Evolutionary conservation across 2,113 vertebrate genomes (phyloP), one percentile per base, ranked within the genome.

Genomic region (Protomyctophum bolini): DNA sequence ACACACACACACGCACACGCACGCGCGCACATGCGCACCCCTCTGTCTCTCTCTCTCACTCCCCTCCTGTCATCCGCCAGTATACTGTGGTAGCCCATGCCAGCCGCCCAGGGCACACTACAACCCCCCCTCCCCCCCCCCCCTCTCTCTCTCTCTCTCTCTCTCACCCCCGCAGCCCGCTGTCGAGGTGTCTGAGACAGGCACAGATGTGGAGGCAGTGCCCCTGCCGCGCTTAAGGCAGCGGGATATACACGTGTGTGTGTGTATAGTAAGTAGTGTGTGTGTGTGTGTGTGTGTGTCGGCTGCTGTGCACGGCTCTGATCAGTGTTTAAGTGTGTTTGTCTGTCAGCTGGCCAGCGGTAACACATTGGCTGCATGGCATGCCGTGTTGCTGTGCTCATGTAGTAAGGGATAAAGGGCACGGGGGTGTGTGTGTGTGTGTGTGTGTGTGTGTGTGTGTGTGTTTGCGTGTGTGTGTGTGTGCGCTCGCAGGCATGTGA

Each of bases 191-290:
- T 90, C 74, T 87, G 86, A 87, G 75, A 87, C 84, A 80, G 87
- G 84, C 89, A 90, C 91, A 91, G 89, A 90, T 91, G 89, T 91
- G 88, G 83, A 45, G 72, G 82, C 14, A 73, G 71, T 81, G 83
- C 70, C 85, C 33, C 84, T 67, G 80, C 66, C 68, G 89, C 71
- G 81, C 70, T 58, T 12, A 58, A 79, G 83, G 76, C 87, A 75
- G 83, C 68, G 66, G 86, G 90, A 79, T 66, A 79, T 66, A 75
- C 73, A 77, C 81, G 85, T 81, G 82, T 81, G 76, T 83, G 79
- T 73, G 45, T 76, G 6, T n/a, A n/a, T n/a, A n/a, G n/a, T n/a
- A n/a, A n/a, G n/a, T n/a, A 48, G 72, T 70, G 66, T 75, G 63
- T 67, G 67, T 69, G 65, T 33, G 57, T 58, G 14, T 58, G 21